Evolutionary conservation across 2,797 vertebrate genomes (phyloP).

Genomic region (Propithecus perrieri): DNA sequence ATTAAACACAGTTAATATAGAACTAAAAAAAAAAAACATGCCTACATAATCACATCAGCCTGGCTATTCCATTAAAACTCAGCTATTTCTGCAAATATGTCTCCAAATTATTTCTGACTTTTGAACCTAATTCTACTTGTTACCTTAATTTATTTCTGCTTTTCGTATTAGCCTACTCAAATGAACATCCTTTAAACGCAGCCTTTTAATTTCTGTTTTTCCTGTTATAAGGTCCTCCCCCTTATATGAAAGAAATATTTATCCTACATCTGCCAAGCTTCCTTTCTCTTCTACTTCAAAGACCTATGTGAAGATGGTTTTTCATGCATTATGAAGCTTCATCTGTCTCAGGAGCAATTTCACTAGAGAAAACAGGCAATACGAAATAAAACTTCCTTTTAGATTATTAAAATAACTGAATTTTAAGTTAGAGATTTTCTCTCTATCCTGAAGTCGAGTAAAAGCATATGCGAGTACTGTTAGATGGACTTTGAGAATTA

Average conservation of each 20-base stretch:
- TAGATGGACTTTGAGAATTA: neutral
- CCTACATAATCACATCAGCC: neutral
- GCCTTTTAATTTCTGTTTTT: conserved; percentile 21
- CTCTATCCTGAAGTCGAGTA: neutral
- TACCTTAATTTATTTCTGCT: neutral
- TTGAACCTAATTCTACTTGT: neutral
- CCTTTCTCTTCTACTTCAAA: conserved; percentile 45
- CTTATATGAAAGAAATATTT: conserved; percentile 1
- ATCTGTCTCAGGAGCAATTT: conserved; percentile 19
- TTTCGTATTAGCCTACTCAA: neutral
- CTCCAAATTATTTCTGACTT: conserved; percentile 27
- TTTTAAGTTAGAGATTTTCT: conserved; percentile 27
- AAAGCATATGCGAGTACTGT: neutral
- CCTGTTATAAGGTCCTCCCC: neutral
- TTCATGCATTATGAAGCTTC: neutral
- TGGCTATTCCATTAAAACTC: neutral
- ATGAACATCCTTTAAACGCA: neutral
- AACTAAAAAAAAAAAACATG: neutral
- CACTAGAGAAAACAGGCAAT: neutral
- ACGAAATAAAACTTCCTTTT: conserved; percentile 9
- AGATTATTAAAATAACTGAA: conserved; percentile 20
- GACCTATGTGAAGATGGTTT: neutral
- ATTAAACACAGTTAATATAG: neutral
- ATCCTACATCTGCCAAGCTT: conserved; percentile 23
- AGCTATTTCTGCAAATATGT: neutral